Conservation (phyloP, 1,140 invertebrate species). For the Caerostris darwini region DNA sequence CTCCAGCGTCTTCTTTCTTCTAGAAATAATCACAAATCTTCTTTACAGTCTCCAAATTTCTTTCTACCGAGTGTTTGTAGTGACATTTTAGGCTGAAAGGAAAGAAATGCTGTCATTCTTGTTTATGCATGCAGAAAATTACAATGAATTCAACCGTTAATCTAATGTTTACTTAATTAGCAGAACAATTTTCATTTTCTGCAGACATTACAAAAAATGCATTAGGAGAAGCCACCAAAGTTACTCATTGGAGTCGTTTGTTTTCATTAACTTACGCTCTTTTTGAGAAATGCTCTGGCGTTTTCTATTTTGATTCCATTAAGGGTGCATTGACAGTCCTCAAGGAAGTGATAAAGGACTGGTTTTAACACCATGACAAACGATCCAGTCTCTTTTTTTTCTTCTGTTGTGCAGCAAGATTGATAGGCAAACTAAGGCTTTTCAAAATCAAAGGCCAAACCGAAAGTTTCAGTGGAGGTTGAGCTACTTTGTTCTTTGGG, state of each 20-base stretch:
- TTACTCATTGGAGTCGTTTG: not conserved
- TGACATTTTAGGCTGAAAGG: too few species aligned
- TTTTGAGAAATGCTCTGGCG: not conserved
- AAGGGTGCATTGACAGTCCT: too few species aligned
- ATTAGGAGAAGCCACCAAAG: not conserved
- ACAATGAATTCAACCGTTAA: not conserved
- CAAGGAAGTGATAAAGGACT: too few species aligned
- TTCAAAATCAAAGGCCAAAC: not conserved
- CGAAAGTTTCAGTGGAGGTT: not conserved
- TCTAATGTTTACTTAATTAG: slow-evolving; percentile 25
- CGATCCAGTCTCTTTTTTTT: too few species aligned
- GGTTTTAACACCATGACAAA: too few species aligned
- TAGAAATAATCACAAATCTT: too few species aligned
- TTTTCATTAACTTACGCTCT: not conserved
- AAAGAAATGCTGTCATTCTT: not conserved
- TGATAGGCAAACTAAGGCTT: not conserved
- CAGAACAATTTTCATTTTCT: not conserved
- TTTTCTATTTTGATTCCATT: not conserved
- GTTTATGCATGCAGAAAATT: not conserved
- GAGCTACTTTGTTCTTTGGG: not conserved
- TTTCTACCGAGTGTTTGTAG: too few species aligned
- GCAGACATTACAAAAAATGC: not conserved
- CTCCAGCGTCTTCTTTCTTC: too few species aligned
- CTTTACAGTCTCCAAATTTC: too few species aligned
- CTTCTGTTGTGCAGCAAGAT: too few species aligned